phyloP scores from a whole-genome alignment of 1,140 invertebrate species.

The Temnothorax longispinosus region DNA sequence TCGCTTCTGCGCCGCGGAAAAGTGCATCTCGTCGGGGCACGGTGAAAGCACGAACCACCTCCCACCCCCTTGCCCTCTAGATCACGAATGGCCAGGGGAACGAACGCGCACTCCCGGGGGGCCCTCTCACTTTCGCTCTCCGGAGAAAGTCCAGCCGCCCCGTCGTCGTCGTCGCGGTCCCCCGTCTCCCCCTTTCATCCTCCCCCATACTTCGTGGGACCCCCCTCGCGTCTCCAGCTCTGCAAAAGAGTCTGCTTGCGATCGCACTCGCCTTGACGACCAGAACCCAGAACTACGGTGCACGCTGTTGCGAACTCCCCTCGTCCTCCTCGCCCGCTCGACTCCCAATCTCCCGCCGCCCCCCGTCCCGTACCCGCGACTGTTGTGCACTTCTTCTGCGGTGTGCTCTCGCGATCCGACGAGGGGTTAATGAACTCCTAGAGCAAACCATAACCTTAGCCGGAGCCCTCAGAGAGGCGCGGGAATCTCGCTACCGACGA shows the following conservation, averaged over 20 bases:
- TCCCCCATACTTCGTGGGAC: background rate
- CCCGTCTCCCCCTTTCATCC: constrained; percentile 32
- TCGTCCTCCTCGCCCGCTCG: background rate
- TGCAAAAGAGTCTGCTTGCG: constrained; percentile 60
- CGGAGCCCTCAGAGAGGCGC: constrained; percentile 57
- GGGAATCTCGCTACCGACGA: constrained; percentile 63
- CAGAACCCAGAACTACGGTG: constrained; percentile 22
- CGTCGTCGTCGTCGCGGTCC: background rate
- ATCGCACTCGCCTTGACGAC: constrained; percentile 60
- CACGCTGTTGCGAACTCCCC: background rate
- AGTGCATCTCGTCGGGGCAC: constrained; percentile 73
- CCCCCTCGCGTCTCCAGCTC: constrained; percentile 43
- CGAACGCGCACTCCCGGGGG: constrained; percentile 60
- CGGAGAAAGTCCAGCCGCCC: constrained; percentile 81
- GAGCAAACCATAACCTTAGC: constrained; percentile 77
- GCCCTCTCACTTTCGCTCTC: constrained; percentile 84
- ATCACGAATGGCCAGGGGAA: constrained; percentile 56
- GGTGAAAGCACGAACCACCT: constrained; percentile 68
- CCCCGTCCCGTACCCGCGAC: constrained; percentile 45
- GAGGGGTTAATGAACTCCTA: constrained; percentile 84
- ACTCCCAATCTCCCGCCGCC: constrained; percentile 30
- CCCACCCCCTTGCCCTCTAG: constrained; percentile 39
- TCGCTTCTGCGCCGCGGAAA: constrained; percentile 73
- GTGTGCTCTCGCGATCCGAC: constrained; percentile 75
- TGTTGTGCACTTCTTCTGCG: constrained; percentile 75